Percentiles rank a stretch among this genome's conserved stretches.
These are phyloP conservation scores for Emydocephalus ijimae DNA, from an alignment of 2,113 vertebrate genomes.

Conservation along the genomic window DNA sequence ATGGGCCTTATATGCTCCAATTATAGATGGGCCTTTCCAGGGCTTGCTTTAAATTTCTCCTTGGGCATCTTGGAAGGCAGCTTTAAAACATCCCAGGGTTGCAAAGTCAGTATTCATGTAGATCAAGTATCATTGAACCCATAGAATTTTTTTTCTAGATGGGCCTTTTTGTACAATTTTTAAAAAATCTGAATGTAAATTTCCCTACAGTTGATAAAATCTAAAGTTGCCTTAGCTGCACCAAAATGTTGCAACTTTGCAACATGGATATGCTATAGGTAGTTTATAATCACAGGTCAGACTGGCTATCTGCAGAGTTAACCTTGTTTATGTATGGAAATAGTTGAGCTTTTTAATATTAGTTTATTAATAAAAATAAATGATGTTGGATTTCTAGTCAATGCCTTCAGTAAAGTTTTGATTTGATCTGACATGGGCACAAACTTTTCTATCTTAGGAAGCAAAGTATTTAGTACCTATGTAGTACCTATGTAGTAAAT, in stretches of 20 bases:
- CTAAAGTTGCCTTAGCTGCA: neutral
- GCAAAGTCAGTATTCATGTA: neutral
- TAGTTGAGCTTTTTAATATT: neutral
- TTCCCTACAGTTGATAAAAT: neutral
- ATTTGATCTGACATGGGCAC: neutral
- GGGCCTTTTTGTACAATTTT: neutral
- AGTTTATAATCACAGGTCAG: neutral
- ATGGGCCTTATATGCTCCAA: neutral
- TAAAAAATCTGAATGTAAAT: neutral
- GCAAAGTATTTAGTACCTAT: neutral
- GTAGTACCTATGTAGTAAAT: neutral
- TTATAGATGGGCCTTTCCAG: neutral
- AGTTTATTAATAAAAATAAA: too few relatives aligned
- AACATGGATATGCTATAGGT: neutral
- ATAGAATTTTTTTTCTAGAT: neutral
- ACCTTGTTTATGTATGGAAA: neutral
- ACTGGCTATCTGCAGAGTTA: neutral
- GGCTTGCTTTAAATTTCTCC: neutral
- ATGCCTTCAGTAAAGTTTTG: neutral
- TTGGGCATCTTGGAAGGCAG: neutral
- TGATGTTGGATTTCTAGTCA: neutral
- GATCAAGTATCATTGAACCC: neutral
- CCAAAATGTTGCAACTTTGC: neutral
- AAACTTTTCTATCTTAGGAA: neutral
- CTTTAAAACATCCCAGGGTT: neutral